These are phyloP conservation scores for Ennomos quercinarius DNA, from an alignment of 2,888 invertebrate species.

Conservation along the genomic window DNA sequence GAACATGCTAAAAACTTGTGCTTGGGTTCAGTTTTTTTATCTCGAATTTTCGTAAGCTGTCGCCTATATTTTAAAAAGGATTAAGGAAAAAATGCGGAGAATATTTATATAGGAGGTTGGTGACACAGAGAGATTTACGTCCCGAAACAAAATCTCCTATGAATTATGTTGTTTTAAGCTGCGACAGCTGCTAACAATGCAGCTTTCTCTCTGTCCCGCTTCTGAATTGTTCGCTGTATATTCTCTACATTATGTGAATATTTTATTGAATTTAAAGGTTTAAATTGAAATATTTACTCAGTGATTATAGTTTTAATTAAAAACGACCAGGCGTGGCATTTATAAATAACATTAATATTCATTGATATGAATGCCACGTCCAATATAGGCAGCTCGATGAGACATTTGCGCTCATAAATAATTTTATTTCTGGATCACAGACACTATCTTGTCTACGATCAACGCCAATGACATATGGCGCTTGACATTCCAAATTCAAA, in stretches of 20 bases:
- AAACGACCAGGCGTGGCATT: constrained; percentile 11
- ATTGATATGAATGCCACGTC: constrained; percentile 43
- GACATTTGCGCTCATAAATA: constrained; percentile 56
- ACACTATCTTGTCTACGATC: constrained; percentile 66
- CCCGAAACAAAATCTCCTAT: constrained; percentile 66
- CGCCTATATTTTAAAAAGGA: constrained; percentile 44
- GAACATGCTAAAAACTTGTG: constrained; percentile 13
- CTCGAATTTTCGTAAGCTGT: constrained; percentile 31
- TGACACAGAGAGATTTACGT: constrained; percentile 67
- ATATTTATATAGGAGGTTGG: constrained; percentile 55
- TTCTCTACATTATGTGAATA: constrained; percentile 21
- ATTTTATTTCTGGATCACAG: constrained; percentile 52
- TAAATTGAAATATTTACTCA: constrained; percentile 4
- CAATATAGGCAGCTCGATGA: constrained; percentile 44
- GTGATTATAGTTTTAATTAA: constrained; percentile 15
- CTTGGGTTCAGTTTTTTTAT: constrained; percentile 32
- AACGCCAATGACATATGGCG: constrained; percentile 62
- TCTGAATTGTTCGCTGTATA: constrained; percentile 42
- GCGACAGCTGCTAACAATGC: constrained; percentile 74
- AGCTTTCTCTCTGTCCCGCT: constrained; percentile 63
- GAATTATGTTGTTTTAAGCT: constrained; percentile 68
- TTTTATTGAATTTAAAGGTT: constrained; percentile 8
- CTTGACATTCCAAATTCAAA: constrained; percentile 73
- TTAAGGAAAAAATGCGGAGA: constrained; percentile 49
- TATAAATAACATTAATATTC: constrained; percentile 30